A percentile compares a stretch with the other conserved stretches of the same genome.
These are phyloP conservation scores for Blennius ocellaris DNA, from an alignment of 2,113 vertebrate species.

Conservation along the genomic window DNA sequence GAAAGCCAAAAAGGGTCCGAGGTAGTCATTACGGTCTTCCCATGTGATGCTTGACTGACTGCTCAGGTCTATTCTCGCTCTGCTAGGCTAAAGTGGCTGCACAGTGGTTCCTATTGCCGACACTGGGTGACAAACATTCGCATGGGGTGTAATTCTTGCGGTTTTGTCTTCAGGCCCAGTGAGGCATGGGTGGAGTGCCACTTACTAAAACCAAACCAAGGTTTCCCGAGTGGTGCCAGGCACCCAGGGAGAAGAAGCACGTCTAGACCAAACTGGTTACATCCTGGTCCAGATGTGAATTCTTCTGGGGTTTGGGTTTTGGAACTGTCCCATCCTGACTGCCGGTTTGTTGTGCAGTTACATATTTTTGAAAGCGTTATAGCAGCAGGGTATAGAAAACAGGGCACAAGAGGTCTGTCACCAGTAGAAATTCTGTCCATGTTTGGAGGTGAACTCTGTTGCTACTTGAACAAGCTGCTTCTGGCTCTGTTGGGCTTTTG, in stretches of 20 bases:
- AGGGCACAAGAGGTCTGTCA: constrained; percentile 18
- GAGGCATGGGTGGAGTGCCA: constrained; percentile 78
- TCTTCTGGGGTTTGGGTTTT: constrained; percentile 59
- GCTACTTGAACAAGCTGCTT: constrained; percentile 6
- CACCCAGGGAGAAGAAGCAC: constrained; percentile 51
- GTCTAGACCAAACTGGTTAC: constrained; percentile 59
- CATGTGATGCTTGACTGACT: constrained; percentile 51
- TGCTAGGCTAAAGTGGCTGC: constrained; percentile 42
- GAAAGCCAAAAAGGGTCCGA: constrained; percentile 55
- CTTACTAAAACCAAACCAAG: constrained; percentile 58
- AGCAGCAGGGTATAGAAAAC: constrained; percentile 20
- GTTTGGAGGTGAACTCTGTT: too few relatives aligned
- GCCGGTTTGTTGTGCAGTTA: constrained; percentile 38
- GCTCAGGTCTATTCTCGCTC: constrained; percentile 67
- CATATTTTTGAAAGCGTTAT: constrained; percentile 20
- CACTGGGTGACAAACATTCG: constrained; percentile 70
- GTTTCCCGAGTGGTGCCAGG: constrained; percentile 64
- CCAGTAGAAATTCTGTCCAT: constrained; percentile 26
- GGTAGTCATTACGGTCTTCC: constrained; percentile 74
- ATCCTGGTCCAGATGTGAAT: constrained; percentile 49
- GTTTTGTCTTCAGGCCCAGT: constrained; percentile 60
- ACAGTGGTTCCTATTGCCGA: constrained; percentile 57
- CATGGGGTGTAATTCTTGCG: constrained; percentile 72
- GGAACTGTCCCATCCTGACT: constrained; percentile 33
- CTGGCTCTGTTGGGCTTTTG: constrained; percentile 13